Evolutionary conservation across 2,888 invertebrate species (phyloP).

Genomic region (Scaptomyza tumidula): DNA sequence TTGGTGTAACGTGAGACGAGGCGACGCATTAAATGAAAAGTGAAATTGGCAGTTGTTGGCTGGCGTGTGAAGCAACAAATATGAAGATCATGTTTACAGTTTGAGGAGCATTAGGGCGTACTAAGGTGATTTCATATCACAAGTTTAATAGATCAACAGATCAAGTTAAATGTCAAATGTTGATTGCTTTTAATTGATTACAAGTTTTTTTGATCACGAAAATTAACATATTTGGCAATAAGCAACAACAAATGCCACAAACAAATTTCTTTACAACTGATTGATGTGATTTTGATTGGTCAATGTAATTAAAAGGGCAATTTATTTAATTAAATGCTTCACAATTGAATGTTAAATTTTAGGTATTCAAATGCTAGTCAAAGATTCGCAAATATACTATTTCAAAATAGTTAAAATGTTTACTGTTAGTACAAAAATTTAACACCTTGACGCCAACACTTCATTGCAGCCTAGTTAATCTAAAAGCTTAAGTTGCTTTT

Average conservation of each 20-base stretch:
- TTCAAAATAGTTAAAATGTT: neutral
- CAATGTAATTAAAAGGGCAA: constrained; percentile 7
- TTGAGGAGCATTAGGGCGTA: constrained; percentile 31
- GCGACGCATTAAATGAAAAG: constrained; percentile 57
- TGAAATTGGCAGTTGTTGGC: constrained; percentile 65
- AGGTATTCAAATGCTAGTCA: neutral
- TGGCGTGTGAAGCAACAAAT: constrained; percentile 62
- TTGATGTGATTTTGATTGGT: constrained; percentile 65
- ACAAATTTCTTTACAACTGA: constrained; percentile 38
- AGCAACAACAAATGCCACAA: constrained; percentile 24
- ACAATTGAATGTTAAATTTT: constrained; percentile 33
- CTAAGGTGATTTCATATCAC: constrained; percentile 29
- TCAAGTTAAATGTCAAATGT: constrained; percentile 52
- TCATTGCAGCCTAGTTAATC: neutral
- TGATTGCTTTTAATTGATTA: constrained; percentile 70
- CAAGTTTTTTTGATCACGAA: constrained; percentile 34
- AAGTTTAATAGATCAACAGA: constrained; percentile 41
- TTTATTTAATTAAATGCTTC: constrained; percentile 22
- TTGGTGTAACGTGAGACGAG: constrained; percentile 64
- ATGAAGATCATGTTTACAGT: constrained; percentile 24
- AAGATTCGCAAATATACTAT: constrained; percentile 3
- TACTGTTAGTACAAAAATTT: neutral
- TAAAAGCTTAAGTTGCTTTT: constrained; percentile 1
- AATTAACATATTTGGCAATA: constrained; percentile 78
- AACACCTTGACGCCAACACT: constrained; percentile 11